phyloP scores from a whole-genome alignment of 2,113 vertebrate species.

The Tringa solitaria region DNA sequence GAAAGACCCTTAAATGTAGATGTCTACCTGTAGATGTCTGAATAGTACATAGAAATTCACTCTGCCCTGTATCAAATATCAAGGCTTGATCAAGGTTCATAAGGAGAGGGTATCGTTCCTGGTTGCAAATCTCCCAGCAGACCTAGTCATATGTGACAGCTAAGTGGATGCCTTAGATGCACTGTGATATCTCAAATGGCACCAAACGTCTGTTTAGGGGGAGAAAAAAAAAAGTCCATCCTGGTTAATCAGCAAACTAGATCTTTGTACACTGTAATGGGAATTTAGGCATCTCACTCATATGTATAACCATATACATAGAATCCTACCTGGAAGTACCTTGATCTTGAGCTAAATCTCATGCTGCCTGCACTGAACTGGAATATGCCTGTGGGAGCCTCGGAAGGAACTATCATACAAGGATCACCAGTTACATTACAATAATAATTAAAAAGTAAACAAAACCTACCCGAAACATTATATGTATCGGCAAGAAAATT shows the following conservation, averaged over 20 bases:
- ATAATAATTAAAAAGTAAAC: background rate
- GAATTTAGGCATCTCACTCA: background rate
- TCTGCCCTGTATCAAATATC: background rate
- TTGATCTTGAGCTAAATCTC: background rate
- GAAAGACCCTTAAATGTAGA: background rate
- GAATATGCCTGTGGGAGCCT: background rate
- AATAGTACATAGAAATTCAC: background rate
- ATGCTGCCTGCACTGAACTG: background rate
- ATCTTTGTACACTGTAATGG: background rate
- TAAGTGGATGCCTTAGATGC: background rate
- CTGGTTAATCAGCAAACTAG: background rate
- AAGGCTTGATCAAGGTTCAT: background rate
- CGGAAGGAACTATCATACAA: background rate
- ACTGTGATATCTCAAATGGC: background rate
- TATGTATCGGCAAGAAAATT: background rate
- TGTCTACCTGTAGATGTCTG: background rate
- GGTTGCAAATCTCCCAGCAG: background rate
- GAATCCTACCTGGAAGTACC: background rate
- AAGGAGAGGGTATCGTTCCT: background rate
- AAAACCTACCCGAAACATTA: background rate
- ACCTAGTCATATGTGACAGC: background rate
- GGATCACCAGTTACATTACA: background rate
- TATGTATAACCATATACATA: background rate
- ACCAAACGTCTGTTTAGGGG: background rate
- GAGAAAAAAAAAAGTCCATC: background rate